Percentiles rank a stretch among this genome's conserved stretches.
Conservation (phyloP, 2,888 invertebrate species). For the Athalia circularis region DNA sequence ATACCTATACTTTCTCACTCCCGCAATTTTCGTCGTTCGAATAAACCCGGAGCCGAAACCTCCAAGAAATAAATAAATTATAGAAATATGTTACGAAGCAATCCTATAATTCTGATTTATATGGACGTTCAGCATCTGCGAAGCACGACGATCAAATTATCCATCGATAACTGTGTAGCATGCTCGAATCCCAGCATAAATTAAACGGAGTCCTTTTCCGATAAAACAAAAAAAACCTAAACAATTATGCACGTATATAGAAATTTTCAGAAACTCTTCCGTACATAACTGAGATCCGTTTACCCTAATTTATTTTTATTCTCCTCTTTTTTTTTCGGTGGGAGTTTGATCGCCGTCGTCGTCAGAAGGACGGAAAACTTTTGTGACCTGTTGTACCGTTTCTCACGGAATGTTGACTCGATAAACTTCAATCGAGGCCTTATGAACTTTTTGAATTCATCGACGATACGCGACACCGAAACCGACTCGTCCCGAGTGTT, state of each 20-base stretch:
- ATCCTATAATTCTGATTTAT: too few species aligned
- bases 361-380: background rate
- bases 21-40: conserved; percentile 5
- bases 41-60: background rate
- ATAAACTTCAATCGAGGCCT: conserved; percentile 3
- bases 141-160: background rate
- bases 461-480: conserved; percentile 3
- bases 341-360: background rate
- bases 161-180: background rate
- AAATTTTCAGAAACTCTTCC: too few species aligned
- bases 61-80: too few species aligned
- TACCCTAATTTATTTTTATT: background rate
- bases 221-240: too few species aligned
- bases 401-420: conserved; percentile 17
- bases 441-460: conserved; percentile 7
- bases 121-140: too few species aligned
- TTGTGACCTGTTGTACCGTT: background rate
- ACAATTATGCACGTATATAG: too few species aligned
- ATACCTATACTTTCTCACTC: background rate
- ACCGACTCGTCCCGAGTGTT: conserved; percentile 7
- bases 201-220: too few species aligned
- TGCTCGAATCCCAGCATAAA: background rate
- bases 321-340: too few species aligned
- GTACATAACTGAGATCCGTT: too few species aligned
- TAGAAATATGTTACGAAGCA: too few species aligned